Evolutionary conservation across 2,113 vertebrate genomes (phyloP).

Genomic region (Pungitius pungitius): DNA sequence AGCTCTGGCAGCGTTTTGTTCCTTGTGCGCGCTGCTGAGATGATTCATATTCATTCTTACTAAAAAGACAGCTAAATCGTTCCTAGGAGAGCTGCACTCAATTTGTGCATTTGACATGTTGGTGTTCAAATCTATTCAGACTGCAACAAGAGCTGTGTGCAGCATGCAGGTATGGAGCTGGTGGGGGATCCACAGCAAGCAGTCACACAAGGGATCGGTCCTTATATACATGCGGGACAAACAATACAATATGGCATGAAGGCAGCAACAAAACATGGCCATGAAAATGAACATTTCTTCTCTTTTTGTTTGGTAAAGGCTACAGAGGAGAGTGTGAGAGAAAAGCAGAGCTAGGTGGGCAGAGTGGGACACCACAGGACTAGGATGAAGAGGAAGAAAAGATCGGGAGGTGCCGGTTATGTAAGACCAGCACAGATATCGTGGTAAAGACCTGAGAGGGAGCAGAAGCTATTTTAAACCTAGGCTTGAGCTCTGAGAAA

Average conservation of each 20-base stretch:
- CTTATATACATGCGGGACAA: neutral
- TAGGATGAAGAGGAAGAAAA: constrained; percentile 57
- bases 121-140: neutral
- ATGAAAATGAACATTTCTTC: constrained; percentile 7
- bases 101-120: constrained; percentile 1
- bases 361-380: constrained; percentile 46
- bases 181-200: neutral
- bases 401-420: constrained; percentile 72
- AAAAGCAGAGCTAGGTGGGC: constrained; percentile 11
- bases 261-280: constrained; percentile 1
- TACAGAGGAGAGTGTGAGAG: neutral
- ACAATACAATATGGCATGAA: neutral
- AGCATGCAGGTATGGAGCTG: neutral
- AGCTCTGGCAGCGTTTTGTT: too few species aligned
- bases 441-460: constrained; percentile 59
- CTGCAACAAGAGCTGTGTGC: neutral
- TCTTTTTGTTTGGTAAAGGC: constrained; percentile 20
- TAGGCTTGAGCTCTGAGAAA: constrained; percentile 60
- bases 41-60: neutral
- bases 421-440: constrained; percentile 70
- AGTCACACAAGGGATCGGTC: constrained; percentile 13
- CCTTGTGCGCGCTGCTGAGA: neutral
- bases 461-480: constrained; percentile 70
- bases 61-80: too few species aligned
- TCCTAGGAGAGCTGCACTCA: too few species aligned